Base-by-base conservation (phyloP, 2,113 vertebrate species). In the Plecotus auritus region DNA sequence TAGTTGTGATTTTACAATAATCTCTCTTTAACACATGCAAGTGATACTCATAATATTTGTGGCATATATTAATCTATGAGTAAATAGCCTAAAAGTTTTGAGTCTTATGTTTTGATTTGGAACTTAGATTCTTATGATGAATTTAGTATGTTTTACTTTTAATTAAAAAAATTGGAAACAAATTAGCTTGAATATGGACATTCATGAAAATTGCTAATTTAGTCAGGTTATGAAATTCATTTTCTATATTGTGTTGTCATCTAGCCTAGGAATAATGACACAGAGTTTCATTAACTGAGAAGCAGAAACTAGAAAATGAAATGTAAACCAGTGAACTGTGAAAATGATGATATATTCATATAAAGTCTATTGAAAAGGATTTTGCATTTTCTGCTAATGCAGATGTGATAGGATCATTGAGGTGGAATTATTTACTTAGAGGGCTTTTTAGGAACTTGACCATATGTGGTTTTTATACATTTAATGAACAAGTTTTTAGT, bases 211-310 rank as follows among this genome's bases (percentile, higher is more conserved):
- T 40, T 84, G 59, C 35, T 35, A 23, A 35, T 84, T 93, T 96
- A 76, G 90, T 89, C 23, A 76, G 30, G 72, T 91, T 66, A 61
- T 67, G 40, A 54, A 88, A 93, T 94, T 94, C 4, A 80, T 94
- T 95, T 86, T 88, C 66, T 96, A 23, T 91, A 42, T 69, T 89
- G 40, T 96, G 49, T 76, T 97, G 73, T 86, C 66, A 45, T 23
- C 82, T 92, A 28, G 37, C 72, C 95, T 94, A 88, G 96, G 30
- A 96, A 78, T 97, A 94, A 94, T 86, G 94, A 35, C 37, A 81
- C 49, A 22, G 40, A 93, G 37, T 77, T 96, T 96, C 90, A 77
- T 92, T 96, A 97, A 95, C 54, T 90, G 92, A 97, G 97, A 97
- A 94, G 77, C 28, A 51, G 87, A 95, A 94, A 85, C 64, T 95